A percentile compares a stretch with the other conserved stretches of the same genome.
Conservation (phyloP, 2,113 vertebrate genomes). For the Hemichromis elongatus region DNA sequence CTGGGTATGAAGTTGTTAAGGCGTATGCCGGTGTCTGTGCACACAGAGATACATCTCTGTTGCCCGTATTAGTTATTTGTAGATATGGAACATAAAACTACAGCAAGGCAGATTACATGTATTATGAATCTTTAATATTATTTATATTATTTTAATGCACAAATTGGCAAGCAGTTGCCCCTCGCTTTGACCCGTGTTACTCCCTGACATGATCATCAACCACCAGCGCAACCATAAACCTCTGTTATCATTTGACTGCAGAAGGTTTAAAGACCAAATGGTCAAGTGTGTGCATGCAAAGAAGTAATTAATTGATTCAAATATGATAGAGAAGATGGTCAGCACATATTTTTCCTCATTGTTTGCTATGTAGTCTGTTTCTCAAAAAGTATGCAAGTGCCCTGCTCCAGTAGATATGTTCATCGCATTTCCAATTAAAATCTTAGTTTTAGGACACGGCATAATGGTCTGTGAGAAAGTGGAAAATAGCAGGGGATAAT, state of each 20-base stretch:
- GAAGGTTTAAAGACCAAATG: background rate
- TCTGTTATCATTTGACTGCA: background rate
- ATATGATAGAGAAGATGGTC: background rate
- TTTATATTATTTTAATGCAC: background rate
- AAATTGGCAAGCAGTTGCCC: background rate
- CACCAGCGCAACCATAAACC: background rate
- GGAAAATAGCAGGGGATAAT: background rate
- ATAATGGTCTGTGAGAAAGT: background rate
- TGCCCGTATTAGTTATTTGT: background rate
- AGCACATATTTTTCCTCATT: background rate
- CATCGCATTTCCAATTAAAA: conserved; percentile 1
- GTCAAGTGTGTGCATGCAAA: background rate
- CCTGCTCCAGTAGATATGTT: background rate
- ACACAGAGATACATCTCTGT: background rate
- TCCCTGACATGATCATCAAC: background rate
- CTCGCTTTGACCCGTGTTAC: background rate
- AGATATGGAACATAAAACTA: background rate
- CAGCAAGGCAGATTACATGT: background rate
- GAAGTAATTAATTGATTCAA: background rate
- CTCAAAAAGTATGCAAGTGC: background rate
- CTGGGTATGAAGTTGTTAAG: background rate
- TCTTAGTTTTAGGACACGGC: background rate
- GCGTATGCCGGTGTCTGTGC: background rate
- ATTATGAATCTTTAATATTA: background rate
- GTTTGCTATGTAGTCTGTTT: background rate